Evolutionary conservation across 1,140 invertebrate genomes (phyloP).

Genomic region (Nephila pilipes): DNA sequence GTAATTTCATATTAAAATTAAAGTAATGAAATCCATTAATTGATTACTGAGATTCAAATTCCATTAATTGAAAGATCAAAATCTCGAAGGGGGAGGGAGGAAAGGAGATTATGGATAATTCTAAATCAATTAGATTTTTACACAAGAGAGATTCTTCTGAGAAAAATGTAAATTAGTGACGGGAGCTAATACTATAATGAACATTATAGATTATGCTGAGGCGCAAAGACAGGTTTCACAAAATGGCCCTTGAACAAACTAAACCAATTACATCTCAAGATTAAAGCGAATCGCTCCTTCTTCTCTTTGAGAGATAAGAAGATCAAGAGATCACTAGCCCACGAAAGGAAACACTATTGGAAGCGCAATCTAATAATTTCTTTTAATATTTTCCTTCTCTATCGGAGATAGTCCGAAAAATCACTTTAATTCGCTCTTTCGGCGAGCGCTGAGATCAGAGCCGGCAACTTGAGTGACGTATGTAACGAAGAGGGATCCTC

Average conservation of each 20-base stretch:
- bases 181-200: slow-evolving; percentile 73
- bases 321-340: slow-evolving; percentile 66
- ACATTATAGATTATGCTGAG: neutral
- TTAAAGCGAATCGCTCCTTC: slow-evolving; percentile 53
- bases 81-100: neutral
- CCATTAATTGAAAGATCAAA: slow-evolving; percentile 63
- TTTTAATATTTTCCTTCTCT: slow-evolving; percentile 62
- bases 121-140: slow-evolving; percentile 40
- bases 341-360: slow-evolving; percentile 53
- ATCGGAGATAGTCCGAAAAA: slow-evolving; percentile 74
- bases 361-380: slow-evolving; percentile 74
- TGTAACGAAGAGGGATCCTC: neutral
- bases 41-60: neutral
- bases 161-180: slow-evolving; percentile 39
- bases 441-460: slow-evolving; percentile 49
- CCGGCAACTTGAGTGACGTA: slow-evolving; percentile 58
- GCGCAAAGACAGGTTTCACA: slow-evolving; percentile 57
- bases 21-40: neutral
- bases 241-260: slow-evolving; percentile 68
- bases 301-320: slow-evolving; percentile 26
- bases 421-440: slow-evolving; percentile 77
- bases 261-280: slow-evolving; percentile 70
- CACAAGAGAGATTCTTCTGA: neutral
- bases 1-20: neutral
- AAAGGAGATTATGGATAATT: slow-evolving; percentile 50